Evolutionary conservation across 2,113 vertebrate genomes (phyloP).

Genomic region (Gnathonemus echidnorhynchus): DNA sequence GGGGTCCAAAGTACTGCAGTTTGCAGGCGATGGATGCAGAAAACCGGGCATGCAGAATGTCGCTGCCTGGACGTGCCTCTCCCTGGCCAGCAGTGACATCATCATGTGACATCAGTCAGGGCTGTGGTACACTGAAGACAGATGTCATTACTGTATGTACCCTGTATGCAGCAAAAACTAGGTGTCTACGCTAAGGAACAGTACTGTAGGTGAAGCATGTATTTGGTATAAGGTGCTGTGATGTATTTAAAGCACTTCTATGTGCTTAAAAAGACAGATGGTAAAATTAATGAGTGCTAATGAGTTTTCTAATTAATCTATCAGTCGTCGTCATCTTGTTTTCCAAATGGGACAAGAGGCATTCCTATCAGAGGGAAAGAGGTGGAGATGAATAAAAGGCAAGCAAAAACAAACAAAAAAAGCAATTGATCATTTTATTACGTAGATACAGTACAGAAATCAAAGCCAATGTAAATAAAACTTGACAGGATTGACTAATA

Average conservation of each 20-base stretch:
- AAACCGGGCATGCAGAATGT: not conserved
- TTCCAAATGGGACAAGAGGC: conserved; percentile 25
- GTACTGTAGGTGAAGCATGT: not conserved
- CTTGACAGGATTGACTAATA: conserved; percentile 29
- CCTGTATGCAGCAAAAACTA: not conserved
- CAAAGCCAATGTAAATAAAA: conserved; percentile 41
- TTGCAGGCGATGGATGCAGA: not conserved
- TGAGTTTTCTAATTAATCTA: not conserved
- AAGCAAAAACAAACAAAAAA: conserved; percentile 33
- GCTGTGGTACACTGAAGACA: not conserved
- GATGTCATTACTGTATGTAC: not conserved
- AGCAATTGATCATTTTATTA: conserved; percentile 28
- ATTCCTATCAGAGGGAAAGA: conserved; percentile 17
- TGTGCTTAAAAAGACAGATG: not conserved
- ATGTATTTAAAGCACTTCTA: not conserved
- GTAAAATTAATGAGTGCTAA: not conserved
- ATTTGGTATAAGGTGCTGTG: not conserved
- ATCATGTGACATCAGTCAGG: not conserved
- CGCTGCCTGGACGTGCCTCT: not conserved
- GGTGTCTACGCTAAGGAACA: not conserved
- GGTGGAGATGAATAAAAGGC: conserved; percentile 15
- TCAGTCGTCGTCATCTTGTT: not conserved
- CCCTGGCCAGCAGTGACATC: not conserved
- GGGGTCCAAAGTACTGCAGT: not conserved
- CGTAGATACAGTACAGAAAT: conserved; percentile 37